Evolutionary conservation across 1,140 invertebrate genomes (phyloP), one percentile per base, ranked within the genome.

Genomic region (Pristionchus pacificus): DNA sequence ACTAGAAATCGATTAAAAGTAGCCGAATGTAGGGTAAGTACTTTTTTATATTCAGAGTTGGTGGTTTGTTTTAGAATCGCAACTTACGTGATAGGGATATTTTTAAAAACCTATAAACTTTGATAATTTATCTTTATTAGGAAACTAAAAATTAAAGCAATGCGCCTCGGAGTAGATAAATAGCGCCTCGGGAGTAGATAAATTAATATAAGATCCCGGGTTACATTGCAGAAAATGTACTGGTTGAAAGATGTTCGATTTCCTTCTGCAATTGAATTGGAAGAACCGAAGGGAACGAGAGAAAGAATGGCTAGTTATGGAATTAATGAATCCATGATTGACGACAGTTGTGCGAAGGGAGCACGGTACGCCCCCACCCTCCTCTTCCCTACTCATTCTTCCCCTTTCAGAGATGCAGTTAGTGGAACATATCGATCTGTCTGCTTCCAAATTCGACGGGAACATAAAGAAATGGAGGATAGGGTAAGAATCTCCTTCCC

Each of bases 21-120:
- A 49, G n/a, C 25, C 1, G 80, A 81, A 19, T 68, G 83, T 19
- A 80, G 68, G 61, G 78, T 80, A 60, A 14, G 72, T 55, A 65
- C 15, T 77, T 76, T 0, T 15, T 74, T 25, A 2, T 72, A 15
- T 49, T 49, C 38, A 49, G 38, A 49, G 19, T 10, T 10, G 38
- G 6, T 49, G 19, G 6, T 49, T 49, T 49, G 6, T 49, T 19
- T 19, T 6, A 6, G 38, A 49, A 10, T 49, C 38, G 38, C 6
- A 49, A 19, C 19, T 49, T 49, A 6, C 38, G n/a, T n/a, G n/a
- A n/a, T 19, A 19, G 38, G 6, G 38, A 19, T 19, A 49, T 49
- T 49, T 6, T 49, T 19, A 19, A 49, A 6, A 19, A 49, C 38
- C 19, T 49, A 19, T 6, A 49, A 49, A 49, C 6, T 49, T 19